Conservation (phyloP, 2,888 invertebrate species). For the Hermaeophaga mercurialis region DNA sequence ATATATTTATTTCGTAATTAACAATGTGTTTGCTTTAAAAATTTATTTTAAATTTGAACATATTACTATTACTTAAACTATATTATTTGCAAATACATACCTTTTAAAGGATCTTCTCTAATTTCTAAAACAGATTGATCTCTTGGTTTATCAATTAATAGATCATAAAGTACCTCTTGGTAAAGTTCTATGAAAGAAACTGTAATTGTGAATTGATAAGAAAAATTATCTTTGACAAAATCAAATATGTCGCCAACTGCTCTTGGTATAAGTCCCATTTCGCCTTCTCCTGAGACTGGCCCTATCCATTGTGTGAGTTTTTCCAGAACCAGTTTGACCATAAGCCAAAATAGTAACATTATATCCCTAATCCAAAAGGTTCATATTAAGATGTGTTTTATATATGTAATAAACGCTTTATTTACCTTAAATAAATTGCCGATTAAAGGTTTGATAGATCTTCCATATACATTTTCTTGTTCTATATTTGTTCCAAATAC, state of each 20-base stretch:
- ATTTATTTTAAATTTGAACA: too few relatives aligned
- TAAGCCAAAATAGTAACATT: constrained; percentile 94
- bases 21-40: too few relatives aligned
- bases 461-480: constrained; percentile 76
- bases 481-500: constrained; percentile 74
- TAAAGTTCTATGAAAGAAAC: constrained; percentile 90
- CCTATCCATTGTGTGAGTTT: constrained; percentile 93
- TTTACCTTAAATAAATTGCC: constrained; percentile 74
- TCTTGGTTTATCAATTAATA: constrained; percentile 71
- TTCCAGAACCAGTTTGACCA: constrained; percentile 94
- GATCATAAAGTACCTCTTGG: constrained; percentile 86
- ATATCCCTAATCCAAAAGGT: too few relatives aligned
- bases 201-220: constrained; percentile 69
- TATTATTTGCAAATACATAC: too few relatives aligned
- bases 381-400: too few relatives aligned
- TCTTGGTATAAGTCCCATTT: constrained; percentile 85
- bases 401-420: too few relatives aligned
- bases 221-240: constrained; percentile 55
- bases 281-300: constrained; percentile 69
- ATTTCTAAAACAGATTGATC: constrained; percentile 80
- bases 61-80: too few relatives aligned
- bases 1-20: constrained; percentile 48
- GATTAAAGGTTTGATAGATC: constrained; percentile 73
- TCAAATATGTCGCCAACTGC: constrained; percentile 83
- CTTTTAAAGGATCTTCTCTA: constrained; percentile 70